A percentile compares a stretch with the other conserved stretches of the same genome.
Conservation (phyloP, 2,888 invertebrate species). For the Drosophila birchii region DNA sequence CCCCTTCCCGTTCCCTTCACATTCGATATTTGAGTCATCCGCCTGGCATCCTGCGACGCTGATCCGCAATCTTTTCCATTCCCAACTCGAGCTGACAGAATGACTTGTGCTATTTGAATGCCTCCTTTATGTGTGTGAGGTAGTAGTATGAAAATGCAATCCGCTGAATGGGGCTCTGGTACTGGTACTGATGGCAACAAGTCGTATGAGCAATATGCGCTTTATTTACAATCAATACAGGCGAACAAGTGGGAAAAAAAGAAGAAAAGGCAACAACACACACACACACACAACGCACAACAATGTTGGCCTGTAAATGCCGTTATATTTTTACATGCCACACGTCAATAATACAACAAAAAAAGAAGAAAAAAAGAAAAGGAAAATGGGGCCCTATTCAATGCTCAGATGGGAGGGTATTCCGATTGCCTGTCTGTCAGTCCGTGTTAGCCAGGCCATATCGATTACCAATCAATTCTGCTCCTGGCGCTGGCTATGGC, state of each 20-base stretch:
- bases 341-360: slow-evolving; percentile 62
- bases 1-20: neutral
- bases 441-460: slow-evolving; percentile 51
- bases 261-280: neutral
- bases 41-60: slow-evolving; percentile 16
- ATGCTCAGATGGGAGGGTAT: neutral
- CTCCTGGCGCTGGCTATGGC: slow-evolving; percentile 49
- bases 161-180: neutral
- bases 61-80: slow-evolving; percentile 34
- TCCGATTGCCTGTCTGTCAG: slow-evolving; percentile 23
- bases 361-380: neutral
- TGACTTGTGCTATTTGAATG: slow-evolving; percentile 34
- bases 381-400: neutral
- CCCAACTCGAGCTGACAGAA: slow-evolving; percentile 30
- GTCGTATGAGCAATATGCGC: slow-evolving; percentile 73
- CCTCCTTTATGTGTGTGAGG: neutral
- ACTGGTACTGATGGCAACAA: slow-evolving; percentile 59
- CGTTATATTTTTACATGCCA: slow-evolving; percentile 71
- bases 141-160: slow-evolving; percentile 18
- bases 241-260: slow-evolving; percentile 21
- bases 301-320: slow-evolving; percentile 56
- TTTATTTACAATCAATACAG: slow-evolving; percentile 67
- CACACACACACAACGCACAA: slow-evolving; percentile 18
- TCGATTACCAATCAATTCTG: slow-evolving; percentile 75
- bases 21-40: slow-evolving; percentile 14